These are phyloP conservation scores for Stratiolaelaps scimitus DNA, from an alignment of 1,140 invertebrate genomes.

Conservation along the genomic window DNA sequence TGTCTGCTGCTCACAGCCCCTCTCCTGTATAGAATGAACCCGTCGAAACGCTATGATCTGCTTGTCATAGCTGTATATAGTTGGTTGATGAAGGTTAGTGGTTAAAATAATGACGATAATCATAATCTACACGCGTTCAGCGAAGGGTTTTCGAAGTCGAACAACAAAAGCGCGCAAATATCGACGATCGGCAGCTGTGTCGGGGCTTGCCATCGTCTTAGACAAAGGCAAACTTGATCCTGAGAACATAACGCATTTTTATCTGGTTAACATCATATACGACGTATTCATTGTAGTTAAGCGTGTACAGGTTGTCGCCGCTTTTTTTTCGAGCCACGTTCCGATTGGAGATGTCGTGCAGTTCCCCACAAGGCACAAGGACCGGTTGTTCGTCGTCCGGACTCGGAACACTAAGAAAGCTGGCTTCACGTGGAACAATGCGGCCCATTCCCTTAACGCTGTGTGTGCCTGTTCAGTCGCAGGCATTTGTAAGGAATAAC, in stretches of 20 bases:
- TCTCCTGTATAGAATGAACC: no score
- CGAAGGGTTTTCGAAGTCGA: no score
- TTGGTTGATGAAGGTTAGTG: no score
- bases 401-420: background rate
- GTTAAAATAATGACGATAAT: no score
- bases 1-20: no score
- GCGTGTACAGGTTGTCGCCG: constrained; percentile 31
- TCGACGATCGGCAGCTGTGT: no score
- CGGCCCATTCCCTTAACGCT: constrained; percentile 41
- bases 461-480: constrained; percentile 30
- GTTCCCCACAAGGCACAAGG: constrained; percentile 35
- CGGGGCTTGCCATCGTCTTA: background rate
- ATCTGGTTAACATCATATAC: constrained; percentile 45
- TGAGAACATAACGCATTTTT: constrained; percentile 39
- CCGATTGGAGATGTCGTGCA: background rate
- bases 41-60: no score
- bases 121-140: no score
- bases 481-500: background rate
- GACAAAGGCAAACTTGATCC: constrained; percentile 39
- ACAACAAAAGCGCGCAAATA: no score
- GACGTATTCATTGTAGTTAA: constrained; percentile 45
- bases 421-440: constrained; percentile 35
- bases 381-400: constrained; percentile 36
- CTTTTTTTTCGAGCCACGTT: background rate
- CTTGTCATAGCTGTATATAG: no score